Conservation (phyloP, 2,888 invertebrate species). For the Heteropelma amictum region DNA sequence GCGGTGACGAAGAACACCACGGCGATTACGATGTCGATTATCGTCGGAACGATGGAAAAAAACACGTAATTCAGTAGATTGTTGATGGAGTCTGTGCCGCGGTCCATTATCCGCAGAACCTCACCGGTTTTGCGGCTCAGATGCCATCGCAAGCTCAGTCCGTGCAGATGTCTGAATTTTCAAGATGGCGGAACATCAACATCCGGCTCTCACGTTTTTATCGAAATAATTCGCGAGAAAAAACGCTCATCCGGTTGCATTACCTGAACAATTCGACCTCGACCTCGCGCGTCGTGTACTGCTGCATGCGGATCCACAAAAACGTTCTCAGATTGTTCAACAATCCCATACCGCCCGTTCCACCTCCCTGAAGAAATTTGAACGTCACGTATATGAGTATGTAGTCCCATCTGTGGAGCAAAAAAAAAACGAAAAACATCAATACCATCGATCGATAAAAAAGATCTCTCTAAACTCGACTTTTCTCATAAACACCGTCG, state of each 20-base stretch:
- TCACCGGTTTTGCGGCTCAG: slow-evolving; percentile 97
- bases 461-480: too few relatives aligned
- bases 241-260: not conserved
- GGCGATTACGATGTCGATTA: slow-evolving; percentile 94
- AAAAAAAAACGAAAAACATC: too few relatives aligned
- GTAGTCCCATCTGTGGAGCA: slow-evolving; percentile 88
- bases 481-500: too few relatives aligned
- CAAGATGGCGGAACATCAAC: not conserved
- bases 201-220: not conserved
- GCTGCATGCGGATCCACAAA: slow-evolving; percentile 97
- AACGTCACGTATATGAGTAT: slow-evolving; percentile 91
- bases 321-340: slow-evolving; percentile 94
- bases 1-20: slow-evolving; percentile 91
- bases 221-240: not conserved
- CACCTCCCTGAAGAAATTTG: slow-evolving; percentile 97
- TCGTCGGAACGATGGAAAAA: slow-evolving; percentile 95
- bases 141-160: slow-evolving; percentile 96
- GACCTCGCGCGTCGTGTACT: slow-evolving; percentile 95
- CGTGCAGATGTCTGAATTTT: slow-evolving; percentile 86
- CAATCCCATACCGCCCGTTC: slow-evolving; percentile 94
- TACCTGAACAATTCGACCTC: slow-evolving; percentile 81
- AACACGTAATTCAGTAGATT: slow-evolving; percentile 94
- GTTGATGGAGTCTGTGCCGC: slow-evolving; percentile 98
- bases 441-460: too few relatives aligned
- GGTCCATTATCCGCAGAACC: slow-evolving; percentile 96